Evolutionary conservation across 37 sponge, comb jelly and placozoan species (phyloP).

Genomic region (Oopsacas minuta): DNA sequence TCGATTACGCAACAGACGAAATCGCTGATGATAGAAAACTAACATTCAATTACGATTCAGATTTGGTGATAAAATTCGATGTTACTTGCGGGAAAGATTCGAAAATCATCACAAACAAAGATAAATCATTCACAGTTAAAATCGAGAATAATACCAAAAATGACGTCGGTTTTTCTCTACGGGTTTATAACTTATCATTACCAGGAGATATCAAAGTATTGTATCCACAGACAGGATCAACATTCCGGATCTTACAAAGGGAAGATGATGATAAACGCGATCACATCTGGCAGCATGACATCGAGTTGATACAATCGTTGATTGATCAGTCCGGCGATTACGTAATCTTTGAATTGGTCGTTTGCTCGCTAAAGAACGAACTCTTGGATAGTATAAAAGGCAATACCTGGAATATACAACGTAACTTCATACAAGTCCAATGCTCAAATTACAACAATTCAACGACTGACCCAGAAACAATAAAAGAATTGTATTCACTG

Average conservation of each 20-base stretch:
- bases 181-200: background rate
- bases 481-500: background rate
- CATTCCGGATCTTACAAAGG: background rate
- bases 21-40: background rate
- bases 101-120: background rate
- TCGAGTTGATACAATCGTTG: background rate
- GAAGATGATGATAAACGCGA: background rate
- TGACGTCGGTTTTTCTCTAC: background rate
- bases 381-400: background rate
- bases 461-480: background rate
- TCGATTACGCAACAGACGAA: background rate
- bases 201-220: background rate
- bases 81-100: background rate
- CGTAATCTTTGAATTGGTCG: background rate
- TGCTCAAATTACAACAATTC: background rate
- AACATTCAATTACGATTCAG: background rate
- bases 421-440: background rate
- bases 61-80: background rate
- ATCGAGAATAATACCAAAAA: background rate
- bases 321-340: background rate
- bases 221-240: background rate
- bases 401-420: background rate
- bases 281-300: background rate
- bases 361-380: background rate
- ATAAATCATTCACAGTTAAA: background rate